Percentiles rank a stretch among this genome's conserved stretches.
Conservation (phyloP, 2,113 vertebrate genomes). For the Pangasianodon gigas region DNA sequence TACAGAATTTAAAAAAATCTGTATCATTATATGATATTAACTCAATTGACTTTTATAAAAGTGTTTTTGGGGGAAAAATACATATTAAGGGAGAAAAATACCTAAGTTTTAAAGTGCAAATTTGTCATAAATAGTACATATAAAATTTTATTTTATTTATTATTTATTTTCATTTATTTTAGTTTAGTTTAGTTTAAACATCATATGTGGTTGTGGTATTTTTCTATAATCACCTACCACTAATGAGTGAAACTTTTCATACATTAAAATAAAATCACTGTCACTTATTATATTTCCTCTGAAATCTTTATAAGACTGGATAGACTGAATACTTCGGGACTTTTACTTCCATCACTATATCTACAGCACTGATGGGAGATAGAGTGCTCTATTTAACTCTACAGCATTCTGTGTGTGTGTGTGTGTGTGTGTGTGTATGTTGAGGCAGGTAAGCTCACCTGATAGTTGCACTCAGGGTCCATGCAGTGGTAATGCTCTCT, state of each 20-base stretch:
- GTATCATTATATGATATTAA: background rate
- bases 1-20: background rate
- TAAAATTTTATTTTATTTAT: background rate
- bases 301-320: background rate
- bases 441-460: conserved; percentile 78
- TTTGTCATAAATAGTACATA: background rate
- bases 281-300: background rate
- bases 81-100: background rate
- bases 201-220: background rate
- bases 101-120: background rate
- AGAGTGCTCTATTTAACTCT: background rate
- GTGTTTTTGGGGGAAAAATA: background rate
- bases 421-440: background rate
- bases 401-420: background rate
- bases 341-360: background rate
- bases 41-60: background rate
- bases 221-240: no score
- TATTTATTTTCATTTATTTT: background rate
- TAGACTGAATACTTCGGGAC: background rate
- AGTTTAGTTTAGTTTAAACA: background rate
- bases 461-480: conserved; percentile 98
- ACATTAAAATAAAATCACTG: background rate
- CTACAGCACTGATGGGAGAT: background rate
- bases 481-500: conserved; percentile 99
- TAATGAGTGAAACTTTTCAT: background rate